Base-by-base conservation (phyloP, 1,140 invertebrate species). In the Hyles euphorbiae region DNA sequence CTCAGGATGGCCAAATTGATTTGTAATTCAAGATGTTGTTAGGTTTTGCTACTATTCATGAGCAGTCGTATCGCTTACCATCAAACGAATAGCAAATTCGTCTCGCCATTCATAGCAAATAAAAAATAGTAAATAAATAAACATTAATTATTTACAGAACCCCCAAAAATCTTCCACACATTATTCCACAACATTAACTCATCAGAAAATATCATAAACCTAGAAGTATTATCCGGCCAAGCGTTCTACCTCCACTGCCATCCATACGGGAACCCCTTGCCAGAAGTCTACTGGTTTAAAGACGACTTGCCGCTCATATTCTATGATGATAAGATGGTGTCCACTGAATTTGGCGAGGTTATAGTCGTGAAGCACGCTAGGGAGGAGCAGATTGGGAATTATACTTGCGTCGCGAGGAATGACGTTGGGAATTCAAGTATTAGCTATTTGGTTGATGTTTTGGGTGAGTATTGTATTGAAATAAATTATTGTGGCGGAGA, bases 221-320 rank as follows among this genome's bases (percentile, higher is more conserved):
- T 89, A 11, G 77, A 85, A 61, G 78, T 83, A 6, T 40, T 89
- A 12, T 79, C 78, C 6, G 78, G 81, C 0, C 85, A 87, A 63
- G 64, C 82, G 1, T 82, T 87, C 48, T 84, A 75, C 53, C 58
- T 90, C 34, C 80, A 84, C 44, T 90, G 88, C 52, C 82, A 84
- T 55, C 77, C 85, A 0, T 72, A 76, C 11, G 86, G 88, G 0
- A 85, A 81, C 51, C 88, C 88, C 0, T 7, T 74, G 5, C 85
- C 88, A 3, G 76, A 78, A 46, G 66, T 89, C 4, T 89, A 89
- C 63, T 89, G 88, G 88, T 88, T 88, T 61, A 86, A 81, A 62
- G 79, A 90, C 48, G 77, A 66, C 3, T 9, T 76, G 2, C 76
- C 75, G 5, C 50, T 81, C 10, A 76, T 68, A 12, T 73, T 88